Evolutionary conservation across 2,888 invertebrate species (phyloP).

Genomic region (Xestobium rufovillosum): DNA sequence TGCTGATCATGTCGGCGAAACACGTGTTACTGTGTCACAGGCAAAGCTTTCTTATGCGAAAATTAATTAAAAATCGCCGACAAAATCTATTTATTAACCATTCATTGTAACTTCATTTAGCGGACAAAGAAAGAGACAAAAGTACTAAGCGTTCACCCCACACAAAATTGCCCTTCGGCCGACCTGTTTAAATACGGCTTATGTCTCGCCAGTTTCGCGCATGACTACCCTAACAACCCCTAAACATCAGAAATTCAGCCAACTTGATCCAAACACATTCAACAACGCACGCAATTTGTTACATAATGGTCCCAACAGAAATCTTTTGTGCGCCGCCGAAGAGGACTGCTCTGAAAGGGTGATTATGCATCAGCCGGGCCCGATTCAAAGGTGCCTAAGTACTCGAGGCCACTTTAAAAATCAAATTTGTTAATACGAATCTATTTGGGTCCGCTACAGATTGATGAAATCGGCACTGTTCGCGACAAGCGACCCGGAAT

Average conservation of each 20-base stretch:
- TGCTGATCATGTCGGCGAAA: no score
- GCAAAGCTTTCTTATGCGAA: no score
- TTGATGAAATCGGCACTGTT: no score
- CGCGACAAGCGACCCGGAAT: no score
- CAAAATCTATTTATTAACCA: no score
- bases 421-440: constrained; percentile 27
- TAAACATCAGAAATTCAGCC: neutral
- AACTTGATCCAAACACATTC: constrained; percentile 33
- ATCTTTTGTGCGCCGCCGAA: constrained; percentile 30
- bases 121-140: no score
- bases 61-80: no score
- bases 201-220: constrained; percentile 33
- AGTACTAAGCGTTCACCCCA: no score
- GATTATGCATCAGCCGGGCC: constrained; percentile 36
- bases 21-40: no score
- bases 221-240: constrained; percentile 29
- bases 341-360: constrained; percentile 35
- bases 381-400: constrained; percentile 36
- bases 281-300: constrained; percentile 38
- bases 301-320: constrained; percentile 40
- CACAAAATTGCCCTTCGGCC: no score
- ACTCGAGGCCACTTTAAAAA: constrained; percentile 33
- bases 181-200: constrained; percentile 23
- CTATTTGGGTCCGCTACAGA: constrained; percentile 26
- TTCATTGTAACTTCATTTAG: no score